Evolutionary conservation across 53 echinoderm and acorn worm genomes (phyloP).

Genomic region (Antedon mediterranea): DNA sequence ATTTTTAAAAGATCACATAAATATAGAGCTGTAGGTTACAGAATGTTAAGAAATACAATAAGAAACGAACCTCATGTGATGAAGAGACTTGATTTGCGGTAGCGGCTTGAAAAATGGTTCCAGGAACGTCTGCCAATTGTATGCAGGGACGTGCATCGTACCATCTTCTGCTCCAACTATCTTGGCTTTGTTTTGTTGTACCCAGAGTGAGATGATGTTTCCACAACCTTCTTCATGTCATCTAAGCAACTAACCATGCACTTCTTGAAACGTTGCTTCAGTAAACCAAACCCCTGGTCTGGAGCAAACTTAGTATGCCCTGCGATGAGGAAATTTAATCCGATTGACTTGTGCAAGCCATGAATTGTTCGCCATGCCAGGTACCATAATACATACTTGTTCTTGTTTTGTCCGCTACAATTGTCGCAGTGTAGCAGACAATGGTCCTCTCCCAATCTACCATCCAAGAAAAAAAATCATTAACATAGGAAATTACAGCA

Average conservation of each 20-base stretch:
- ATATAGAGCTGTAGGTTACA: no score
- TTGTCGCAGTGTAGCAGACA: slow-evolving; percentile 10
- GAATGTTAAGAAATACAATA: no score
- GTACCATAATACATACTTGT: slow-evolving; percentile 14
- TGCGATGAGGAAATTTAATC: slow-evolving; percentile 16
- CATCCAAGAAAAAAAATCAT: slow-evolving; percentile 3
- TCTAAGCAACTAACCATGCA: slow-evolving; percentile 3
- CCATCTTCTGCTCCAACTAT: slow-evolving; percentile 14
- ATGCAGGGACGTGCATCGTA: slow-evolving; percentile 5
- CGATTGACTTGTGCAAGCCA: neutral
- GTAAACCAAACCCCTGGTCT: slow-evolving; percentile 8
- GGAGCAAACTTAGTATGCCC: slow-evolving; percentile 32
- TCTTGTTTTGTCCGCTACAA: slow-evolving; percentile 19
- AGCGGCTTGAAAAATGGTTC: slow-evolving; percentile 15
- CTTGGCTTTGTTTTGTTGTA: slow-evolving; percentile 19
- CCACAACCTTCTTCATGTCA: slow-evolving; percentile 12
- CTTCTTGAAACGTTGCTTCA: slow-evolving; percentile 7
- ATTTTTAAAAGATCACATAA: no score
- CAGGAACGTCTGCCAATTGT: slow-evolving; percentile 31
- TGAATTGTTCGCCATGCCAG: slow-evolving; percentile 7
- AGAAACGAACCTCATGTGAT: slow-evolving; percentile 17
- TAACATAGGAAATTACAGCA: slow-evolving; percentile 1
- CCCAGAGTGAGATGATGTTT: neutral
- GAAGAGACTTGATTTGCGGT: slow-evolving; percentile 11
- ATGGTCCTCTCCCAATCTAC: slow-evolving; percentile 3